These are phyloP conservation scores for Aphelocoma californica DNA, from an alignment of 2,797 vertebrate genomes.

Conservation along the genomic window DNA sequence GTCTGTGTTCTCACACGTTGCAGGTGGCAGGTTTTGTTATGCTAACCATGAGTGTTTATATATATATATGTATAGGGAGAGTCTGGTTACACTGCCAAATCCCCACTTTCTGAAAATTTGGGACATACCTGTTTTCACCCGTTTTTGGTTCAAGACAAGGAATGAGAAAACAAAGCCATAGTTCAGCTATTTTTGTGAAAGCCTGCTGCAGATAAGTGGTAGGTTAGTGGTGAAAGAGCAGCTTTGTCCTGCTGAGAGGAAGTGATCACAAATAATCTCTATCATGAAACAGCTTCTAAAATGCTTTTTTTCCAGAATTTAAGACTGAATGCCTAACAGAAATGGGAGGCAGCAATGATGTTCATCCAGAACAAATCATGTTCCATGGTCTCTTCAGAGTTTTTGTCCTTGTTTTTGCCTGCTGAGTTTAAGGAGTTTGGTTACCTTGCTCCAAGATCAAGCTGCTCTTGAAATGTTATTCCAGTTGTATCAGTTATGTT, in stretches of 20 bases:
- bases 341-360: not conserved
- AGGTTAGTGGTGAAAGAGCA: slow-evolving; percentile 5
- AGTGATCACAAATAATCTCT: not conserved
- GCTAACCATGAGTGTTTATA: not conserved
- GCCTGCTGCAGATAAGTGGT: not conserved
- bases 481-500: not conserved
- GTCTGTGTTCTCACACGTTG: not conserved
- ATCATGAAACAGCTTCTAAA: not conserved
- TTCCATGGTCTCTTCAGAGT: not conserved
- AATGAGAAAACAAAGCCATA: not conserved
- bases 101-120: not conserved
- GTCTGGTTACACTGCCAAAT: not conserved
- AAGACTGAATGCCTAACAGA: not conserved
- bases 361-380: not conserved
- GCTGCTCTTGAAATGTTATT: not conserved
- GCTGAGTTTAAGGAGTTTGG: not conserved
- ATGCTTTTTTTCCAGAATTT: not conserved
- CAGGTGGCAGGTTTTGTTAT: not conserved
- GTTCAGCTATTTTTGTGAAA: slow-evolving; percentile 7
- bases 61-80: not conserved
- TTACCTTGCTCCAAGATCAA: not conserved
- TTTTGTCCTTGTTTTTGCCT: not conserved
- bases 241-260: slow-evolving; percentile 22
- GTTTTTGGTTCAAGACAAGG: not conserved
- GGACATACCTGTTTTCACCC: not conserved